Base-by-base conservation (phyloP, 2,888 invertebrate species). In the Augochlorella aurata region DNA sequence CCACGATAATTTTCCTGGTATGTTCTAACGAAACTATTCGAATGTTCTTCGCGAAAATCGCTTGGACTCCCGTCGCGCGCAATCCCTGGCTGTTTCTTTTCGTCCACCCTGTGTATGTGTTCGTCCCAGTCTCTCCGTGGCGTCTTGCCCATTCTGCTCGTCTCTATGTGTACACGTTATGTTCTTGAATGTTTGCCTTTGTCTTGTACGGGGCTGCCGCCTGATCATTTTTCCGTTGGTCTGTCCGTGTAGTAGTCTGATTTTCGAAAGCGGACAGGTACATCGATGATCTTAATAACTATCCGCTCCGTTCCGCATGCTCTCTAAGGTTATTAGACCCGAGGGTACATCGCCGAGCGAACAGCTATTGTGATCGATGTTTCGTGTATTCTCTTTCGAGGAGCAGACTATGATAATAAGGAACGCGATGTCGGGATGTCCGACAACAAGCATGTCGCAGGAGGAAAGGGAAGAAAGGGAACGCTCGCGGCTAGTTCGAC, bases 171-270 rank as follows among this genome's bases (percentile, higher is more conserved):
- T 79, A 74, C 65, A 67, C 72, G 69, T 79, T 83, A 77, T 77
- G 77, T 78, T 85, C 76, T 75, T 81, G 80, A 85, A 88, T 87
- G 85, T 88, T 79, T 82, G 83, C 84, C 85, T 90, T 87, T 84
- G 77, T 79, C 78, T 63, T 85, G 82, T 52, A 81, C 76, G 69
- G 77, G 75, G 72, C 87, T 87, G 85, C 81, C 85, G 87, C 90
- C 89, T 90, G 90, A 89, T 87, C 90, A 90, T 90, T 89, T 65
- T 83, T 88, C 82, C 79, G 76, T 79, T 74, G 52, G 79, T 82
- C 86, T 86, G 87, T 88, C 83, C 74, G 74, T 79, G 85, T 87
- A 1, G 54, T 54, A 1, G 54, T 54, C 54, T 14, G 24, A 16
- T 58, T 24, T 24, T 58, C 24, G 24, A 58, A 58, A 24, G 58